Percentiles rank a stretch among this genome's conserved stretches.
These are phyloP conservation scores for Antedon mediterranea DNA, from an alignment of 53 echinoderm and acorn worm genomes.

Conservation along the genomic window DNA sequence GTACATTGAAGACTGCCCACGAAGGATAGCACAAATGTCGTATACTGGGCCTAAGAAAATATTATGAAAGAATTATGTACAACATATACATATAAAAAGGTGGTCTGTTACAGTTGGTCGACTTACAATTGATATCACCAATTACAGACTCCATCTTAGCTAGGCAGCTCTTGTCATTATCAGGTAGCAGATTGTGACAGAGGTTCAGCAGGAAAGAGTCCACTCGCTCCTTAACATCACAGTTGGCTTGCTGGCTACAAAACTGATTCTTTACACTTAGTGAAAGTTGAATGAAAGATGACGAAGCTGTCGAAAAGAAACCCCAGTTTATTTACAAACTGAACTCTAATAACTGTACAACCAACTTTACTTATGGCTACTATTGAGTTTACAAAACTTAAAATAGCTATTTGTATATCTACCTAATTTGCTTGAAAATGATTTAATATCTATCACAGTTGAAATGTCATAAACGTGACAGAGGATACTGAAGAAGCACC, in stretches of 20 bases:
- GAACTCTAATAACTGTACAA: too few relatives aligned
- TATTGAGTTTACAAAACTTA: too few relatives aligned
- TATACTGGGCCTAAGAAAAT: background rate
- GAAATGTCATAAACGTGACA: slow-evolving; percentile 7
- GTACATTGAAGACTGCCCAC: background rate
- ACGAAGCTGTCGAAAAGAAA: slow-evolving; percentile 24
- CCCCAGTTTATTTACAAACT: background rate
- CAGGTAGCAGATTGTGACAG: background rate
- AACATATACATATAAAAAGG: too few relatives aligned
- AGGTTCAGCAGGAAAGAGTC: background rate
- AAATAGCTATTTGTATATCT: too few relatives aligned
- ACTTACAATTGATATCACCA: background rate
- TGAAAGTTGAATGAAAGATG: slow-evolving; percentile 53
- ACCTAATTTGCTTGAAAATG: slow-evolving; percentile 35
- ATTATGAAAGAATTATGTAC: too few relatives aligned
- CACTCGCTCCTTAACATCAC: background rate
- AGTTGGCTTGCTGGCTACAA: background rate
- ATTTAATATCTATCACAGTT: slow-evolving; percentile 4
- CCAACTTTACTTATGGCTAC: too few relatives aligned
- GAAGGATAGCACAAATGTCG: background rate
- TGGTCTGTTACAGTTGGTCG: too few relatives aligned
- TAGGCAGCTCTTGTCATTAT: background rate
- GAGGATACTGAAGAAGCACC: slow-evolving; percentile 39
- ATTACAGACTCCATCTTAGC: background rate
- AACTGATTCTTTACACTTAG: background rate